Evolutionary conservation across 1,140 invertebrate species (phyloP).

Genomic region (Theocolax elegans): DNA sequence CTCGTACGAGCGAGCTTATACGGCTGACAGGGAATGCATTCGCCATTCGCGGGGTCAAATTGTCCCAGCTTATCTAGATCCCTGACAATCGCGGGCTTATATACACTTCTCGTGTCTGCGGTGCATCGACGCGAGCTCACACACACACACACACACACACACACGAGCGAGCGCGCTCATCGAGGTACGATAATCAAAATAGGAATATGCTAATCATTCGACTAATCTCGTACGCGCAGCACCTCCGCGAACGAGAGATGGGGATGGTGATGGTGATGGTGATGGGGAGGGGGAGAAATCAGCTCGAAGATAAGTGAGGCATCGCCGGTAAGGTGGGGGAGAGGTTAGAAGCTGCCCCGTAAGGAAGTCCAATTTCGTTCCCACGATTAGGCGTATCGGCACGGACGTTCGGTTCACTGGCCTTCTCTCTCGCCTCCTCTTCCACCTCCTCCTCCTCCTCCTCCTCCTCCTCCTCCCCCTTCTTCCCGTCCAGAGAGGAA

Average conservation of each 20-base stretch:
- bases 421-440: conserved; percentile 35
- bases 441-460: conserved; percentile 2
- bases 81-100: conserved; percentile 15
- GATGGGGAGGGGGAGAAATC: conserved; percentile 16
- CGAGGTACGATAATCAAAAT: conserved; percentile 38
- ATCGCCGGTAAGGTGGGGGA: conserved; percentile 17
- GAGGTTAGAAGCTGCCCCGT: conserved; percentile 18
- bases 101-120: too few relatives aligned
- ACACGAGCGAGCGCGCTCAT: too few relatives aligned
- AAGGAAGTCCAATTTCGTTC: conserved; percentile 48
- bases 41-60: conserved; percentile 6
- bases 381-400: conserved; percentile 55
- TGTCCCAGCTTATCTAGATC: conserved; percentile 21
- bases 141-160: not conserved
- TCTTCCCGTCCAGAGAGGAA: not conserved
- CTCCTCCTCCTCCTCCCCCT: not conserved
- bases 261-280: conserved; percentile 6
- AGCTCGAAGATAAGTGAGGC: conserved; percentile 22
- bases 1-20: not conserved
- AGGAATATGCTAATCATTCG: conserved; percentile 30
- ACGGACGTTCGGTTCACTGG: conserved; percentile 50
- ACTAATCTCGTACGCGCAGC: conserved; percentile 18
- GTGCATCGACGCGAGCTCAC: not conserved
- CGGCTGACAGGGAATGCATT: not conserved
- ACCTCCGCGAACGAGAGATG: not conserved